These are phyloP conservation scores for Drosophila anceps DNA, from an alignment of 2,888 invertebrate species.

Conservation along the genomic window DNA sequence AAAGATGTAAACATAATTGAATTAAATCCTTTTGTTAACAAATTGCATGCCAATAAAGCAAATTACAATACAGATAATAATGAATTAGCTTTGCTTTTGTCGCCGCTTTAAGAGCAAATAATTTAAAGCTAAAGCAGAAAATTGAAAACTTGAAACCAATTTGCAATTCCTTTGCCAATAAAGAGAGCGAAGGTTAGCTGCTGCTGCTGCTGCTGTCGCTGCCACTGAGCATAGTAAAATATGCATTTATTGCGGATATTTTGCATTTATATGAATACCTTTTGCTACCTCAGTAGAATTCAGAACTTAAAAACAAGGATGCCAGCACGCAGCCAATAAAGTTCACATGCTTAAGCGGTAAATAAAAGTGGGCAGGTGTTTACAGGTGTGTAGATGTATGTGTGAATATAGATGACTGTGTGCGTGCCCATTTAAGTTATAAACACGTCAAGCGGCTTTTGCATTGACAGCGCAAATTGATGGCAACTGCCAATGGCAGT, in stretches of 20 bases:
- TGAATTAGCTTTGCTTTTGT: background rate
- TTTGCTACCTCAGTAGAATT: slow-evolving; percentile 13
- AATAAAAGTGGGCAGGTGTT: background rate
- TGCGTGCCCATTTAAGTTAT: slow-evolving; percentile 47
- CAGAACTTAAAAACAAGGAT: slow-evolving; percentile 35
- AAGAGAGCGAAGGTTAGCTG: background rate
- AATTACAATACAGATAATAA: background rate
- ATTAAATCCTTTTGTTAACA: background rate
- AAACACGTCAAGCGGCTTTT: slow-evolving; percentile 51
- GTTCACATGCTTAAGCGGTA: slow-evolving; percentile 31
- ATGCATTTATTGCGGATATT: slow-evolving; percentile 66
- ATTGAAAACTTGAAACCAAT: slow-evolving; percentile 11
- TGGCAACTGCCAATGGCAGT: slow-evolving; percentile 46
- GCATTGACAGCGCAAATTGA: slow-evolving; percentile 52
- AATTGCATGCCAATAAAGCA: background rate
- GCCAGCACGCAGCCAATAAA: slow-evolving; percentile 69
- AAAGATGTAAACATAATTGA: background rate
- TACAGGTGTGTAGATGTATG: slow-evolving; percentile 14
- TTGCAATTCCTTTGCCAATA: slow-evolving; percentile 21
- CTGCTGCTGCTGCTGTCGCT: background rate
- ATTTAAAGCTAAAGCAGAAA: background rate
- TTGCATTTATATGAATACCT: slow-evolving; percentile 75
- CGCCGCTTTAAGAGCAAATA: background rate
- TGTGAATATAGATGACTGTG: background rate
- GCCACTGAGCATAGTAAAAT: slow-evolving; percentile 38